phyloP scores from a whole-genome alignment of 2,888 invertebrate genomes.

The Caenorhabditis sinica region DNA sequence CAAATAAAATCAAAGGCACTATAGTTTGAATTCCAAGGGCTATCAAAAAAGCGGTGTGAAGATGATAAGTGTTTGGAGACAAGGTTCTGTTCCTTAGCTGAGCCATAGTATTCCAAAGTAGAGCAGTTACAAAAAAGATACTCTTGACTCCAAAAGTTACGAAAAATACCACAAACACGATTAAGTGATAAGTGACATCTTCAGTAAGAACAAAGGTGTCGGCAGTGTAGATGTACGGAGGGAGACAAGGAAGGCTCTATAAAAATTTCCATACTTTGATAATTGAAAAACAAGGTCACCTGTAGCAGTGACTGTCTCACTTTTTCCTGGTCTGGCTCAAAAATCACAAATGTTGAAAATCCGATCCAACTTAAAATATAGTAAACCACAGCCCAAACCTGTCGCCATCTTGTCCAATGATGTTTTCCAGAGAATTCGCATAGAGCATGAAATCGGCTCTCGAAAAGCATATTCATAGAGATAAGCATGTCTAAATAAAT shows the following conservation, averaged over 20 bases:
- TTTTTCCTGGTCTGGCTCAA: not conserved
- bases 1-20: not conserved
- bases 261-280: no score
- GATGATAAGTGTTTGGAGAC: constrained; percentile 23
- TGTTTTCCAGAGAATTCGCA: not conserved
- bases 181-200: constrained; percentile 20
- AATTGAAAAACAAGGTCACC: no score
- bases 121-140: not conserved
- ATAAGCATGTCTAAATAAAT: not conserved
- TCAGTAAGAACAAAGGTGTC: constrained; percentile 10
- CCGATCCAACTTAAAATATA: no score
- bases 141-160: not conserved
- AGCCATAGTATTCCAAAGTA: not conserved
- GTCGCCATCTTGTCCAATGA: not conserved
- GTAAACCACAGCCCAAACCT: not conserved
- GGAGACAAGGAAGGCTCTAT: constrained; percentile 23
- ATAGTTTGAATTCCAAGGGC: constrained; percentile 1
- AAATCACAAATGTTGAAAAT: no score
- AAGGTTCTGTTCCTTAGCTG: not conserved
- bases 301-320: no score
- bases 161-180: not conserved
- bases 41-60: constrained; percentile 27
- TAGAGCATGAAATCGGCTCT: constrained; percentile 7
- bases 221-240: not conserved
- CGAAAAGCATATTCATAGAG: not conserved